Evolutionary conservation across 2,113 vertebrate genomes (phyloP), one percentile per base, ranked within the genome.

Genomic region (Pagrus major): DNA sequence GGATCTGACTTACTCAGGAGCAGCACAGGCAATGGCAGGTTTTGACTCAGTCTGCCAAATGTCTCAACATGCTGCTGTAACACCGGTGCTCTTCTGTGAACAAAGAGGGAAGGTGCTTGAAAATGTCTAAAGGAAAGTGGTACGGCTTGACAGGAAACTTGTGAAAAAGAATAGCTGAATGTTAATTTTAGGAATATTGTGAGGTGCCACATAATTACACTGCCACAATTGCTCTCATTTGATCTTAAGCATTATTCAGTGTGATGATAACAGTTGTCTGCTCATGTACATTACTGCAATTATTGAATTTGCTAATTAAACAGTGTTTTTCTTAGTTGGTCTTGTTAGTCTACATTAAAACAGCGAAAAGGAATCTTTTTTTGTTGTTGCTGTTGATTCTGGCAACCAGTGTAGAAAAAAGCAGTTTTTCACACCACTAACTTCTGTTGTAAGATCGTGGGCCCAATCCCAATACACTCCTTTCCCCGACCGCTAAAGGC

Each of bases 1-100:
- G 39, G 42, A 59, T 61, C 54, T 64, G 69, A 74, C 52, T 84
- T 52, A 76, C 61, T 71, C 9, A 16, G 67, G 69, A 52, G 16
- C n/a, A 20, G 27, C 20, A 33, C 46, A 65, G 46, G 56, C 37
- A 8, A 52, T 58, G 58, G 65, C 39, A 67, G 52, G 27, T 63
- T 80, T 70, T 55, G 39, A 80, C 70, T 83, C 41, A 44, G 25
- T 46, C 18, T 55, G 64, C 81, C 76, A 73, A 54, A 80, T 66
- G 71, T 73, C 21, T 77, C 21, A 59, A 69, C 49, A 51, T 23
- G 54, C n/a, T 52, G 44, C 37, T 37, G 42, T 14, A 29, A 59
- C 27, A 15, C 44, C 23, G 27, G 11, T 47, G 11, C 29, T 29
- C 33, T 44, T 58, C 68, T 54, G 21, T 3, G 52, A 52, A 42